Conservation (phyloP, 2,888 invertebrate species). For the Furcula furcula region DNA sequence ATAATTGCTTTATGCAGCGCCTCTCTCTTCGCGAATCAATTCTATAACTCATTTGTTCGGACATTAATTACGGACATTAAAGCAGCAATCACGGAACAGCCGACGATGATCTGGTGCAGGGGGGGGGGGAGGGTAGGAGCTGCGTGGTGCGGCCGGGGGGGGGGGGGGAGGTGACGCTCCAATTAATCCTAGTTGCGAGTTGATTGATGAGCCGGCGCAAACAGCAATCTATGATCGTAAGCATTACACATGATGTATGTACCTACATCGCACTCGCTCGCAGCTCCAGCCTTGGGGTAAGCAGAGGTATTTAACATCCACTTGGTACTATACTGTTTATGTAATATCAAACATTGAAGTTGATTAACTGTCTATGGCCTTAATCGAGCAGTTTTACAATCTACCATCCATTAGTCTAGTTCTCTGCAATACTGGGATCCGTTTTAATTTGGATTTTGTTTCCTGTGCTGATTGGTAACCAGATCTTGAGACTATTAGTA, state of each 20-base stretch:
- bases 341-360: too few relatives aligned
- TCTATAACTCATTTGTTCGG: background rate
- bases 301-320: background rate
- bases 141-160: background rate
- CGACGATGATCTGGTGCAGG: background rate
- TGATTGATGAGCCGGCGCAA: background rate
- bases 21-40: background rate
- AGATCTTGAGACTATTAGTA: too few relatives aligned
- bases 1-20: too few relatives aligned
- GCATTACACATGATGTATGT: background rate
- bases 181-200: constrained; percentile 1
- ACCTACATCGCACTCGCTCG: background rate
- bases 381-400: too few relatives aligned
- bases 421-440: too few relatives aligned
- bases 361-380: too few relatives aligned
- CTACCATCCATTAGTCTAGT: too few relatives aligned
- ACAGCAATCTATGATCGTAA: background rate
- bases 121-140: background rate
- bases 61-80: background rate
- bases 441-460: too few relatives aligned
- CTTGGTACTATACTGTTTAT: background rate
- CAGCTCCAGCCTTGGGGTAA: background rate
- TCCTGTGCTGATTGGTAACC: too few relatives aligned
- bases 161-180: background rate
- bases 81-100: background rate